Conservation (phyloP, 2,888 invertebrate species). For the Diaprepes abbreviatus region DNA sequence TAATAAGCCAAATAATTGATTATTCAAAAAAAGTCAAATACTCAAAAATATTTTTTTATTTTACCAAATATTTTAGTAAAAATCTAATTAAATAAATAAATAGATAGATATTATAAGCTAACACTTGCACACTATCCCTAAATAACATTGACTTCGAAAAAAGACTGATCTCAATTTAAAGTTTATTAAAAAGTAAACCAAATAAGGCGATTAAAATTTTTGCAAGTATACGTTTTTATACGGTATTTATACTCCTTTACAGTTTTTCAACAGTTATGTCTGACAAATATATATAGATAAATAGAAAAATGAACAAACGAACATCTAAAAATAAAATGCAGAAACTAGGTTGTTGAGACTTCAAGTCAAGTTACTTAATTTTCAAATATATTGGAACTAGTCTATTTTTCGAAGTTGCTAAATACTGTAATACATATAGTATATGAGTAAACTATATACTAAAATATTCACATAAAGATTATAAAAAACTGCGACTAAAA, state of each 20-base stretch:
- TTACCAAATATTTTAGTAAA: too few species aligned
- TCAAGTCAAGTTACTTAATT: neutral
- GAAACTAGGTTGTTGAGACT: neutral
- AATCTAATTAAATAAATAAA: conserved; percentile 19
- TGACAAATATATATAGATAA: too few species aligned
- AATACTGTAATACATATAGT: conserved; percentile 21
- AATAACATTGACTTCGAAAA: neutral
- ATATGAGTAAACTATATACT: neutral
- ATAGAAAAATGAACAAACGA: neutral
- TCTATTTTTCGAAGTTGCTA: neutral
- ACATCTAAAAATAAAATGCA: neutral
- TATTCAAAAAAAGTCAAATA: neutral
- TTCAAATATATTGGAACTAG: too few species aligned
- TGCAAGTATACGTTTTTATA: too few species aligned
- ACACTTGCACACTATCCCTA: conserved; percentile 28
- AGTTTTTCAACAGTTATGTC: too few species aligned
- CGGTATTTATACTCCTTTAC: too few species aligned
- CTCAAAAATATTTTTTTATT: conserved; percentile 8
- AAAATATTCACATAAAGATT: too few species aligned
- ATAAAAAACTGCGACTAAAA: too few species aligned
- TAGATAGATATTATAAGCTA: conserved; percentile 1
- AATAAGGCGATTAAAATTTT: too few species aligned
- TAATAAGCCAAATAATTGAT: too few species aligned
- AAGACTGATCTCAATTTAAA: too few species aligned
- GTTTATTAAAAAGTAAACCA: too few species aligned